Evolutionary conservation across 1,140 invertebrate species (phyloP).

Genomic region (Drosophila auraria): DNA sequence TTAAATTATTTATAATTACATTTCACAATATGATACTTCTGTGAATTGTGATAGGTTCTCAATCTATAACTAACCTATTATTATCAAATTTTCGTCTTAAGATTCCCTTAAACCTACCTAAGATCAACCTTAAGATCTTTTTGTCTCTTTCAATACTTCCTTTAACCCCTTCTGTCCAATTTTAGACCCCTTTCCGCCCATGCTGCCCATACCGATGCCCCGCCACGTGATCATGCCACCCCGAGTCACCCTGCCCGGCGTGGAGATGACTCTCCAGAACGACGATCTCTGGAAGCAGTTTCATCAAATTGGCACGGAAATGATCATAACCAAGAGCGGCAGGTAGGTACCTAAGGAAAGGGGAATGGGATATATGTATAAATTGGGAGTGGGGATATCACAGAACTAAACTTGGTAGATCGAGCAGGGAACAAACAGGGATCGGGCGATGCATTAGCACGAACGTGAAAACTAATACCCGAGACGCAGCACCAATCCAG

Average conservation of each 20-base stretch:
- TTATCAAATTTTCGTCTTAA: background rate
- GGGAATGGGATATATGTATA: too few relatives aligned
- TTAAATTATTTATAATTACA: too few relatives aligned
- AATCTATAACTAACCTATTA: too few relatives aligned
- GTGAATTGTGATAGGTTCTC: background rate
- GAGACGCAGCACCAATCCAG: conserved; percentile 38
- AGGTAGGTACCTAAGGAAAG: conserved; percentile 87
- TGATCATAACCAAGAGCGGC: conserved; percentile 99
- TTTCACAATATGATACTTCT: too few relatives aligned
- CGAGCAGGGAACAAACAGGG: conserved; percentile 17
- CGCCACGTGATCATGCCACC: conserved; percentile 79
- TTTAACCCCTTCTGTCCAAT: background rate
- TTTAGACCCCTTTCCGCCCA: conserved; percentile 79
- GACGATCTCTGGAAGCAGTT: conserved; percentile 98
- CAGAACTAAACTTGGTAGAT: background rate
- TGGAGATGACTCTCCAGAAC: conserved; percentile 90
- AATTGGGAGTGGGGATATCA: background rate
- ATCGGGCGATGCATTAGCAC: conserved; percentile 68
- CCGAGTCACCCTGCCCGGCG: conserved; percentile 73
- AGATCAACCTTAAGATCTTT: background rate
- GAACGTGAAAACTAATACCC: conserved; percentile 71
- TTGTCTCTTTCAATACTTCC: rapidly evolving
- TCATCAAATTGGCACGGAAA: conserved; percentile 97
- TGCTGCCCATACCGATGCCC: conserved; percentile 74
- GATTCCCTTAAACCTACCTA: background rate